Evolutionary conservation across 1,140 invertebrate species (phyloP).

Genomic region (Danaus melanippus): DNA sequence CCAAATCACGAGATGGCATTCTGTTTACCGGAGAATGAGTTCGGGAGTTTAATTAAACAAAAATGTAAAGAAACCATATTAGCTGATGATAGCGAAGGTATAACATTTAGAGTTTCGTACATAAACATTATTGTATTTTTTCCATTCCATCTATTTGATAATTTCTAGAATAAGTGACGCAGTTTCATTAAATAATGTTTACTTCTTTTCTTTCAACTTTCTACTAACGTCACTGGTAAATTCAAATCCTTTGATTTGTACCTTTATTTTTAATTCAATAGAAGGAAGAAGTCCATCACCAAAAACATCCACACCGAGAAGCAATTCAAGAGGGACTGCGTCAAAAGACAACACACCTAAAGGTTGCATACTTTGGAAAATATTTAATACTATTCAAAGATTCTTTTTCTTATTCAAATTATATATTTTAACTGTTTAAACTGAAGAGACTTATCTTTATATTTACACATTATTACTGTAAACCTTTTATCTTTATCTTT

Average conservation of each 20-base stretch:
- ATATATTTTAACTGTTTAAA: no score
- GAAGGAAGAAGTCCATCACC: slow-evolving; percentile 55
- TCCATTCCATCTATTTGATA: no score
- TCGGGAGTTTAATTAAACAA: slow-evolving; percentile 74
- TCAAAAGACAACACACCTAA: slow-evolving; percentile 62
- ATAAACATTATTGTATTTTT: no score
- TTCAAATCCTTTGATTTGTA: no score
- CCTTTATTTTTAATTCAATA: slow-evolving; percentile 8
- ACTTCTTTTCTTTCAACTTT: no score
- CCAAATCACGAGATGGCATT: slow-evolving; percentile 82
- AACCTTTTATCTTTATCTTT: slow-evolving; percentile 10
- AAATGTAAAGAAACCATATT: slow-evolving; percentile 72
- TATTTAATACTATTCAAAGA: background rate
- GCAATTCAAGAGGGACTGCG: slow-evolving; percentile 55
- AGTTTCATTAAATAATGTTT: no score
- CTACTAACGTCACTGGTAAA: no score
- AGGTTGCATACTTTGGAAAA: slow-evolving; percentile 32
- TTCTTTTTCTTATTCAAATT: slow-evolving; percentile 7
- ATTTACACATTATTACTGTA: slow-evolving; percentile 1
- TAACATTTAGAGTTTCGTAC: slow-evolving; percentile 5
- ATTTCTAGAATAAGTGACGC: no score
- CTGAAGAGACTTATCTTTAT: no score
- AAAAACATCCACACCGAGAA: slow-evolving; percentile 54
- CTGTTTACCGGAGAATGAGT: slow-evolving; percentile 78
- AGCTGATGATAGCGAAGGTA: slow-evolving; percentile 62